A percentile compares a stretch with the other conserved stretches of the same genome.
Conservation (phyloP, 2,888 invertebrate genomes). For the Drosophila villosipedis region DNA sequence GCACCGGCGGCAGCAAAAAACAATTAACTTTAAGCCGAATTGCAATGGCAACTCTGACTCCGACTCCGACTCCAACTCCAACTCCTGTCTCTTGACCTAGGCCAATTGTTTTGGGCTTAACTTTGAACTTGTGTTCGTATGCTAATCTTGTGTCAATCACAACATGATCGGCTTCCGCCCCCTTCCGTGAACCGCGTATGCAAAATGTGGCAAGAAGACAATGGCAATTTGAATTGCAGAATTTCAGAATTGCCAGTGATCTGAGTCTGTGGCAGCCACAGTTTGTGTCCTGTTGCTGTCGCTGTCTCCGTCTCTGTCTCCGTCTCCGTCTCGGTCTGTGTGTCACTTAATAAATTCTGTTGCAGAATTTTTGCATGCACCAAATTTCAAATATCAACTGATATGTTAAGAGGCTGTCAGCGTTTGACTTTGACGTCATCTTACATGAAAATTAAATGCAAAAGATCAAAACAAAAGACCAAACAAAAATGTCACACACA, state of each 20-base stretch:
- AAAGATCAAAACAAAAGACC: slow-evolving; percentile 67
- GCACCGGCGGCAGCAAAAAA: slow-evolving; percentile 24
- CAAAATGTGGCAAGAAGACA: slow-evolving; percentile 68
- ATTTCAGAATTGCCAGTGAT: slow-evolving; percentile 77
- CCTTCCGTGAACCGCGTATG: slow-evolving; percentile 51
- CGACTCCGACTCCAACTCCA: not conserved
- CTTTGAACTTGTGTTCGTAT: slow-evolving; percentile 70
- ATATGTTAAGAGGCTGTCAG: slow-evolving; percentile 84
- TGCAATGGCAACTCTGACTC: slow-evolving; percentile 6
- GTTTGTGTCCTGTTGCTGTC: not conserved
- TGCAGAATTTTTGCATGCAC: slow-evolving; percentile 79
- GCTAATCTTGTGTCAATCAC: slow-evolving; percentile 82
- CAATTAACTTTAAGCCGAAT: slow-evolving; percentile 70
- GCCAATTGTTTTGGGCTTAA: slow-evolving; percentile 68
- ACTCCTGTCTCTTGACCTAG: slow-evolving; percentile 61
- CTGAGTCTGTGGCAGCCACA: not conserved
- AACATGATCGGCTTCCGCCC: slow-evolving; percentile 52
- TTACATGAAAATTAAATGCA: slow-evolving; percentile 78
- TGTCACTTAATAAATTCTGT: slow-evolving; percentile 84
- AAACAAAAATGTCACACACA: slow-evolving; percentile 19
- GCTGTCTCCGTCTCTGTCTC: slow-evolving; percentile 41
- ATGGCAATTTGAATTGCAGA: slow-evolving; percentile 84
- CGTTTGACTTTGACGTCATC: slow-evolving; percentile 78
- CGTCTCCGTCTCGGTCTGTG: slow-evolving; percentile 7
- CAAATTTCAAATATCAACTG: slow-evolving; percentile 73